phyloP scores from a whole-genome alignment of 2,113 vertebrate species.

The Balaeniceps rex region DNA sequence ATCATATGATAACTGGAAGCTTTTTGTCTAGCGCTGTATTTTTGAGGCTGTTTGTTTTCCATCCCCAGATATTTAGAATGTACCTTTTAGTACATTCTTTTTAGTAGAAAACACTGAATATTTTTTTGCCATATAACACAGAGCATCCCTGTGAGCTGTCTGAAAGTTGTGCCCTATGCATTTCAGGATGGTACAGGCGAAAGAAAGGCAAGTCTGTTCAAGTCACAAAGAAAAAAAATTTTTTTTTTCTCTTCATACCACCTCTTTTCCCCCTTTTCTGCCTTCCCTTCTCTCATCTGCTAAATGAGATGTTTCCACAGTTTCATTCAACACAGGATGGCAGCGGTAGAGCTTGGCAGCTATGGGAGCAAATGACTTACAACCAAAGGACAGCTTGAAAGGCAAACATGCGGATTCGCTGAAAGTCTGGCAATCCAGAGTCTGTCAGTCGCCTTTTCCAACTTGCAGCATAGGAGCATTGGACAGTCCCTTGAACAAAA shows the following conservation, averaged over 20 bases:
- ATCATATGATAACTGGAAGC: background rate
- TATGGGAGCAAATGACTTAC: constrained; percentile 26
- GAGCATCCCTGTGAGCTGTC: background rate
- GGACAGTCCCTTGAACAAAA: constrained; percentile 27
- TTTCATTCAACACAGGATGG: constrained; percentile 18
- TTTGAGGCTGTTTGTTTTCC: background rate
- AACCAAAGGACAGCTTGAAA: constrained; percentile 50
- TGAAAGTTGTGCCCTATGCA: background rate
- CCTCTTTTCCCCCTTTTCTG: background rate
- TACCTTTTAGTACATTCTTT: background rate
- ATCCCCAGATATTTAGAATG: background rate
- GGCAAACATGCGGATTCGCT: background rate
- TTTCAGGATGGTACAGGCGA: background rate
- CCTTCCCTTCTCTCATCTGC: constrained; percentile 4
- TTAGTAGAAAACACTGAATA: background rate
- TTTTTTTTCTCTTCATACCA: background rate
- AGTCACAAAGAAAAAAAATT: background rate
- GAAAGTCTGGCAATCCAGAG: background rate
- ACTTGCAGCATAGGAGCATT: background rate
- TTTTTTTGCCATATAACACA: background rate
- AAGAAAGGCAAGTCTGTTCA: background rate
- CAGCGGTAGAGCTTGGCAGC: constrained; percentile 48
- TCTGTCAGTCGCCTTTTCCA: background rate
- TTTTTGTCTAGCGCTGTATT: background rate
- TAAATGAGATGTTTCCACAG: constrained; percentile 47